phyloP scores from a whole-genome alignment of 1,140 invertebrate genomes.

The Drosophila tristis region DNA sequence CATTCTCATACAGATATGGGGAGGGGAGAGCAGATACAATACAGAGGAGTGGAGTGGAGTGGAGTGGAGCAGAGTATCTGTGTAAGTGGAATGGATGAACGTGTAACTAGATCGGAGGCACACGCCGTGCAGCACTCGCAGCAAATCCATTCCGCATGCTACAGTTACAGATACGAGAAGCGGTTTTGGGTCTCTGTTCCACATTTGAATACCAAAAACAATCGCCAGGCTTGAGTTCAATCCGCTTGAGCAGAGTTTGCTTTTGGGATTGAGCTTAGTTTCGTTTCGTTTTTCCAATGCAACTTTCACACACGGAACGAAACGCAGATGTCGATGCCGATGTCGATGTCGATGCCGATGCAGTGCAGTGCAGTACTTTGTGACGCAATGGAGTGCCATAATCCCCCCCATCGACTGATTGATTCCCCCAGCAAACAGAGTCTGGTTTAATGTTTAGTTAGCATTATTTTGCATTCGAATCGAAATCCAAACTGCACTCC shows the following conservation, averaged over 20 bases:
- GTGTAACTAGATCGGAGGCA: too few relatives aligned
- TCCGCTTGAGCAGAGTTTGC: slow-evolving; percentile 17
- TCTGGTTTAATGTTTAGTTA: slow-evolving; percentile 35
- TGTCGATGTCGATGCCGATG: slow-evolving; percentile 62
- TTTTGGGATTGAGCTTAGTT: neutral
- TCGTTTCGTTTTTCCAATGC: slow-evolving; percentile 28
- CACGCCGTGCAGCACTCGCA: neutral
- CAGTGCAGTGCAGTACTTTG: slow-evolving; percentile 35
- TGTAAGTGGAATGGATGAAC: neutral
- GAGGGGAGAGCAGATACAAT: slow-evolving; percentile 3
- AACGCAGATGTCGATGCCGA: too few relatives aligned
- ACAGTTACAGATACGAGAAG: slow-evolving; percentile 2
- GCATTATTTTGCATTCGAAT: slow-evolving; percentile 75
- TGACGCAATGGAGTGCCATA: slow-evolving; percentile 57
- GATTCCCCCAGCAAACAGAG: slow-evolving; percentile 62
- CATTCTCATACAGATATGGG: slow-evolving; percentile 60
- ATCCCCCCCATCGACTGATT: slow-evolving; percentile 67
- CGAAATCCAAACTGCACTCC: slow-evolving; percentile 54
- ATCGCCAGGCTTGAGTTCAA: slow-evolving; percentile 20
- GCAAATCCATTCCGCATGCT: neutral
- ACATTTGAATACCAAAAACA: slow-evolving; percentile 64
- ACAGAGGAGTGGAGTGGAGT: too few relatives aligned
- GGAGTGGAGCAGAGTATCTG: too few relatives aligned
- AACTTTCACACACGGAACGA: slow-evolving; percentile 74
- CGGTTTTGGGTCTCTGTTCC: slow-evolving; percentile 43